Percentiles rank a stretch among this genome's conserved stretches.
phyloP scores from a whole-genome alignment of 92 coral and sea anemone species.

The Epizoanthus rinbou region DNA sequence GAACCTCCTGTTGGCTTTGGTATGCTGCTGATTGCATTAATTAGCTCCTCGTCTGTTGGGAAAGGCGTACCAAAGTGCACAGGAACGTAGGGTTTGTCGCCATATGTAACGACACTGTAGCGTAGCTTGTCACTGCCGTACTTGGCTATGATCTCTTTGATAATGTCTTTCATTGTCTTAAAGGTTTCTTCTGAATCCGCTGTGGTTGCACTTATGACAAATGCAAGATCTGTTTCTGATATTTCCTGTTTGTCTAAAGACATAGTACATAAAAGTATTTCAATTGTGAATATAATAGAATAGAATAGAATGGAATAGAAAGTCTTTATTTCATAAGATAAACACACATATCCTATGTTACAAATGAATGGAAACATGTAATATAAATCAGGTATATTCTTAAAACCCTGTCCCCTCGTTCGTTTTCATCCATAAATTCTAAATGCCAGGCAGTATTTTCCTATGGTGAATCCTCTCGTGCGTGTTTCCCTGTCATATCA shows the following conservation, averaged over 20 bases:
- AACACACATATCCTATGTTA: too few species aligned
- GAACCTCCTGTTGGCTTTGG: slow-evolving; percentile 24
- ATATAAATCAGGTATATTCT: too few species aligned
- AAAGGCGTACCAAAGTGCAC: slow-evolving; percentile 61
- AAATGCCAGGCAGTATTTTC: too few species aligned
- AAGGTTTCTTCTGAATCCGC: slow-evolving; percentile 57
- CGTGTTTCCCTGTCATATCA: too few species aligned
- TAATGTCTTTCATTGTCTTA: slow-evolving; percentile 67
- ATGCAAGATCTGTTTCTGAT: slow-evolving; percentile 71
- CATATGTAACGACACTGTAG: slow-evolving; percentile 76
- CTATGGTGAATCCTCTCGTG: too few species aligned
- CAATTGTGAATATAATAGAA: too few species aligned
- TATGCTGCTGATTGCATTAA: not conserved
- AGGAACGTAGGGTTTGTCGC: slow-evolving; percentile 61
- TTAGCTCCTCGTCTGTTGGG: slow-evolving; percentile 45
- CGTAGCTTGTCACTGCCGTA: slow-evolving; percentile 69
- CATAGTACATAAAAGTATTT: not conserved
- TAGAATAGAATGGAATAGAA: too few species aligned
- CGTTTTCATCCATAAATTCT: too few species aligned
- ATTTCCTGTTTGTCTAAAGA: slow-evolving; percentile 33
- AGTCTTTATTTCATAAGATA: too few species aligned
- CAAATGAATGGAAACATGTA: too few species aligned
- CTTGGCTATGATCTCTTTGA: slow-evolving; percentile 63
- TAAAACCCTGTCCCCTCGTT: too few species aligned
- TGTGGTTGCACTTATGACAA: slow-evolving; percentile 75